phyloP scores from a whole-genome alignment of 2,888 invertebrate genomes.

The Holacanthella duospinosa region DNA sequence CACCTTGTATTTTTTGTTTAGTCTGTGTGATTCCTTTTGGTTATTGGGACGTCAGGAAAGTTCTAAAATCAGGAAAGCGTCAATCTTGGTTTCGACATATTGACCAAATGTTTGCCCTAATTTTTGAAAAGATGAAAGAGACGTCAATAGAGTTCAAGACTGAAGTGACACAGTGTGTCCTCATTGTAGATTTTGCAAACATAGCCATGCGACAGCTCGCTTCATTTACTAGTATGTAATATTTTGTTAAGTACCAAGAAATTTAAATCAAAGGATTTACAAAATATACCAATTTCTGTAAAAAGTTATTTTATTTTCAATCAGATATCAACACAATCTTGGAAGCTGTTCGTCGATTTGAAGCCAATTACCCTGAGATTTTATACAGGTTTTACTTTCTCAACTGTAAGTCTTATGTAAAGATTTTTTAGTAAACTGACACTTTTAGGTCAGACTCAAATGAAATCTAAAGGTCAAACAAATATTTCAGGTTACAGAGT shows the following conservation, averaged over 20 bases:
- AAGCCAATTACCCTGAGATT: not conserved
- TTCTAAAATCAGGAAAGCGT: not conserved
- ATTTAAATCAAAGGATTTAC: too few relatives aligned
- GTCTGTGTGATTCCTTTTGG: too few relatives aligned
- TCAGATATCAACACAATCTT: not conserved
- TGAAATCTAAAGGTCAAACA: too few relatives aligned
- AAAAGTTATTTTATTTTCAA: not conserved
- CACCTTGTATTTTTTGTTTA: too few relatives aligned
- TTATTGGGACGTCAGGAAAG: not conserved
- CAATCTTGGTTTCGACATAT: not conserved
- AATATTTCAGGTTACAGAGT: not conserved
- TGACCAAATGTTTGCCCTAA: not conserved
- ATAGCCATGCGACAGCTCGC: not conserved
- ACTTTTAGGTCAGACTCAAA: too few relatives aligned
- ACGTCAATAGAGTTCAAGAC: not conserved
- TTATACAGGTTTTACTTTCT: not conserved
- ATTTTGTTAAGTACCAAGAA: too few relatives aligned
- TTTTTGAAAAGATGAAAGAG: not conserved
- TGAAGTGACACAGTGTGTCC: not conserved
- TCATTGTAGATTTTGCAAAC: not conserved
- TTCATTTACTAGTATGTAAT: not conserved
- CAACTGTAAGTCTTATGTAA: not conserved
- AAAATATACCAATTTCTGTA: too few relatives aligned
- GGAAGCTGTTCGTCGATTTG: not conserved
- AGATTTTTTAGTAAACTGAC: too few relatives aligned